Base-by-base conservation (phyloP, 2,888 invertebrate species). In the Onchidella celtica region DNA sequence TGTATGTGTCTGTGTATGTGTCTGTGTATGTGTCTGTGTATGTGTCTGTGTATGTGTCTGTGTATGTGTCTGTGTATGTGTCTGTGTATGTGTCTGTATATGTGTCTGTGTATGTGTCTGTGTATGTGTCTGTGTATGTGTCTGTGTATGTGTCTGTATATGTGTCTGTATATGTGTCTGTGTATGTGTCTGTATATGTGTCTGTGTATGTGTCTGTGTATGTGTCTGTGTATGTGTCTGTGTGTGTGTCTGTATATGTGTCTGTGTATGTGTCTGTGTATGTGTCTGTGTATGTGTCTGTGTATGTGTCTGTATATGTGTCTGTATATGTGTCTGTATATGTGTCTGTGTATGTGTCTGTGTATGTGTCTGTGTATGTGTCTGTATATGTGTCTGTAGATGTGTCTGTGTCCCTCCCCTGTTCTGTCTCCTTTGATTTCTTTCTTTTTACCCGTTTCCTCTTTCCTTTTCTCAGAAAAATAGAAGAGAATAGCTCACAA, bases 141-240 rank as follows among this genome's bases (percentile, higher is more conserved):
- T 66, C 11, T 66, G 57, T 61, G 36, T 61, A 24, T 74, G 29
- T 74, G 34, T 36, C n/a, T 63, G n/a, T 61, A 14, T 61, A 34
- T 70, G 24, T 70, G 27, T 24, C 21, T 38, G 14, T 24, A 38
- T 70, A 36, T 76, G 66, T 66, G 66, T 66, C 21, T 29, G 66
- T 76, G 29, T 47, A n/a, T 66, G 66, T 55, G 76, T 65, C 27
- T 65, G 38, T 74, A 32, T 32, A 36, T 27, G 34, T 82, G 61
- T 70, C 61, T 47, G 55, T 47, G 47, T 76, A 47, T 76, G 47
- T 66, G 32, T 70, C 6, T 70, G 32, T 40, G 27, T 70, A 24
- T 40, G 27, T 40, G 40, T 70, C 3, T 36, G 40, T 70, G 40
- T 70, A 27, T 70, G 40, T 38, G 40, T 70, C 21, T 70, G 17